phyloP scores from a whole-genome alignment of 2,113 vertebrate species.

The Pimephales promelas region DNA sequence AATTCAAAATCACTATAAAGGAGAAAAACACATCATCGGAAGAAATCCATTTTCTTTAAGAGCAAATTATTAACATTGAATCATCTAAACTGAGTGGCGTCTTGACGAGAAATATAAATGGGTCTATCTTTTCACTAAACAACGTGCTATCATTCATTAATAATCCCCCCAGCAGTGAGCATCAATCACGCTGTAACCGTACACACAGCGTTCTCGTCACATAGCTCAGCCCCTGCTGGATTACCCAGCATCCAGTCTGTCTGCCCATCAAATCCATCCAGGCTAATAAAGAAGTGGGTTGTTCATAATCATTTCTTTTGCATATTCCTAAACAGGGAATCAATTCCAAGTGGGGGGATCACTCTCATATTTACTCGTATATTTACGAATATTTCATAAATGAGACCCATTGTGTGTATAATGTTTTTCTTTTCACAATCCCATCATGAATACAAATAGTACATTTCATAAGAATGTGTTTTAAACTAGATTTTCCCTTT shows the following conservation, averaged over 20 bases:
- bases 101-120: constrained; percentile 60
- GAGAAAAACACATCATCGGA: not conserved
- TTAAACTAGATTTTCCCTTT: not conserved
- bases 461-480: too few species aligned
- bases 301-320: constrained; percentile 44
- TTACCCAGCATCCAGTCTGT: constrained; percentile 28
- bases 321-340: constrained; percentile 43
- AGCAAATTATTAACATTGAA: constrained; percentile 62
- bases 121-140: constrained; percentile 51
- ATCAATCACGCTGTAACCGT: constrained; percentile 58
- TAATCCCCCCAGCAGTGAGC: constrained; percentile 53
- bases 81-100: constrained; percentile 48
- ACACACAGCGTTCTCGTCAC: constrained; percentile 57
- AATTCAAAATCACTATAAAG: constrained; percentile 13
- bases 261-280: constrained; percentile 31
- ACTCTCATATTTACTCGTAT: too few species aligned
- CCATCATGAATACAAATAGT: not conserved
- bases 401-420: too few species aligned
- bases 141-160: constrained; percentile 62
- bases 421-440: too few species aligned
- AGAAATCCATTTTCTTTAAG: constrained; percentile 58
- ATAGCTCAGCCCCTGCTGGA: constrained; percentile 33
- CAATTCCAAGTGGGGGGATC: constrained; percentile 18
- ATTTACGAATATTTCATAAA: too few species aligned
- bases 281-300: not conserved